Base-by-base conservation (phyloP, 2,797 vertebrate genomes). In the Streptopelia turtur region DNA sequence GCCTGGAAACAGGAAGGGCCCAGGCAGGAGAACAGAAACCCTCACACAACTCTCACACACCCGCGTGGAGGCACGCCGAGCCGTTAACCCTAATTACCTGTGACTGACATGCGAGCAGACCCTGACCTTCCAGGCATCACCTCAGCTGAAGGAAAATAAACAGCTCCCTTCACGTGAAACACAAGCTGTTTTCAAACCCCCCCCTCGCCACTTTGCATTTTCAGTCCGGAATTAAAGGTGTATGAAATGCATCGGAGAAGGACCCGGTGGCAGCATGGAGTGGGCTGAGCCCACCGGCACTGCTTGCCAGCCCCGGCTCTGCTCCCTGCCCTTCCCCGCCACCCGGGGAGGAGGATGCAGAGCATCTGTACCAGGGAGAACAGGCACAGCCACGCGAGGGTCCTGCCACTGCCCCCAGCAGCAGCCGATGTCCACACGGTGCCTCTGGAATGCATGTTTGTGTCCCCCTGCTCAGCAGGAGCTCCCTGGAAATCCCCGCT, bases 51-150 rank as follows among this genome's bases (percentile, higher is more conserved):
- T 43, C 89, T 76, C 55, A 6, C 94, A 98, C 93, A 98, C 88
- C 76, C 53, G 6, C 93, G 98, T 93, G 98, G 97, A 98, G 97
- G 96, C 95, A 86, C 90, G 97, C 95, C 95, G 97, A 98, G 96
- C 95, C n/a, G 95, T 95, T 96, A 97, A 95, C 95, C 97, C 96
- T 98, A 97, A 98, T 98, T 97, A 98, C 98, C 97, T 98, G 97
- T 97, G 97, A 97, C 98, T 98, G 97, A 98, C 97, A 97, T 94
- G 80, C 59, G 16, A 96, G 95, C 16, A 94, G 93, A 92, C 97
- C 94, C 95, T 49, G 91, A 96, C 95, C 98, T 97, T 97, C 91
- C 97, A 97, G 94, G 97, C 97, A 96, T 94, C 83, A 60, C 95
- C 96, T 95, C 95, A 94, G 95, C 55, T 52, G 95, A 97, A 97